These are phyloP conservation scores for Drosophila azteca DNA, from an alignment of 1,140 invertebrate genomes.

Conservation along the genomic window DNA sequence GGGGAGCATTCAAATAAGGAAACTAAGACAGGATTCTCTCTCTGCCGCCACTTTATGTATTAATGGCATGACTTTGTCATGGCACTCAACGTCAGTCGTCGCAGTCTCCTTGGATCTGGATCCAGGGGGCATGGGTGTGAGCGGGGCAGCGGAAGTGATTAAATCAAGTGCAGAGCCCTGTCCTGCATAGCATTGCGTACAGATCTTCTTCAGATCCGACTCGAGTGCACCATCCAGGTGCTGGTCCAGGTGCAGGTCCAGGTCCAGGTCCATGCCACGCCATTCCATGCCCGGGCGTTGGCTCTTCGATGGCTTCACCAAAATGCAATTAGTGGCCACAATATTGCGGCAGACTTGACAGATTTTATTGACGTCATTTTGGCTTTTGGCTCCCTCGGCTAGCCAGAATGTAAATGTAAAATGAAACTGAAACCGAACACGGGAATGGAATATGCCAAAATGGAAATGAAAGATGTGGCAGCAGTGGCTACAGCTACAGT, in stretches of 20 bases:
- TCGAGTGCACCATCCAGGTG: too few relatives aligned
- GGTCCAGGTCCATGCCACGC: neutral
- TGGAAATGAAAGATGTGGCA: conserved; percentile 71
- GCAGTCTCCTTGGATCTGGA: too few relatives aligned
- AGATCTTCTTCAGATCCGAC: too few relatives aligned
- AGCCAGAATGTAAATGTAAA: conserved; percentile 46
- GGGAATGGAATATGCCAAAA: conserved; percentile 45
- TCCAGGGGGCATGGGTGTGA: too few relatives aligned
- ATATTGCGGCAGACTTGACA: conserved; percentile 45
- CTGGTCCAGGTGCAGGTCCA: too few relatives aligned
- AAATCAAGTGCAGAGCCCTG: too few relatives aligned
- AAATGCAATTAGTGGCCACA: conserved; percentile 79
- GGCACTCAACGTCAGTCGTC: too few relatives aligned
- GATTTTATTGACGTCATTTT: conserved; percentile 56
- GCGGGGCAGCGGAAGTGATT: too few relatives aligned
- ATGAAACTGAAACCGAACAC: conserved; percentile 12
- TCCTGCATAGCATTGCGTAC: too few relatives aligned
- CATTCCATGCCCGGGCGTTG: neutral
- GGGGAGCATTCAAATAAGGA: conserved; percentile 10
- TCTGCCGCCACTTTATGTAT: conserved; percentile 62
- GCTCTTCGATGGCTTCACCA: conserved; percentile 61
- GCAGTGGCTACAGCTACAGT: too few relatives aligned
- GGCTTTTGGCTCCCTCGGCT: conserved; percentile 8
- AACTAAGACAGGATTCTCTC: conserved; percentile 19
- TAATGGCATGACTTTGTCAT: conserved; percentile 31